phyloP scores from a whole-genome alignment of 2,888 invertebrate species.

The Rhingia rostrata region DNA sequence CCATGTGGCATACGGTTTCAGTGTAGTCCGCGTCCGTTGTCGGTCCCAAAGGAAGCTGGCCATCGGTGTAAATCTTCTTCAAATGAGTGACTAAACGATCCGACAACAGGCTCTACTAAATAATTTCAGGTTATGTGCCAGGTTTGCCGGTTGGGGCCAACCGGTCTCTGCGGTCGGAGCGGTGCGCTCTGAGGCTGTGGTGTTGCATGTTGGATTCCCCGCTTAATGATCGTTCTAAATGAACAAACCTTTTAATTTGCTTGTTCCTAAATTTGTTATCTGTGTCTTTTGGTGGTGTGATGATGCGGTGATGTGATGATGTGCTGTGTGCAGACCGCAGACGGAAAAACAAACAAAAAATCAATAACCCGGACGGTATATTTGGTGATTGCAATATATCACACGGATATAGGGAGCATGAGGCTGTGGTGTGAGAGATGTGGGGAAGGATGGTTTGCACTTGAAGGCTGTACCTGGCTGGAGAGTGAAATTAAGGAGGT shows the following conservation, averaged over 20 bases:
- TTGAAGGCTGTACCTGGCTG: too few relatives aligned
- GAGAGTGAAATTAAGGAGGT: too few relatives aligned
- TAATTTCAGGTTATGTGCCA: conserved; percentile 71
- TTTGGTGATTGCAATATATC: conserved; percentile 54
- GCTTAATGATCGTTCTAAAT: conserved; percentile 76
- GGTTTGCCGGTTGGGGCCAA: conserved; percentile 62
- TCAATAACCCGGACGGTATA: conserved; percentile 42
- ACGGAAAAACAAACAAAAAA: conserved; percentile 26
- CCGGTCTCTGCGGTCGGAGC: conserved; percentile 53
- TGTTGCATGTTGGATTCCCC: conserved; percentile 39
- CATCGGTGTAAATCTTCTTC: conserved; percentile 74
- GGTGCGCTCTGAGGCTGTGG: neutral
- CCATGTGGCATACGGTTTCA: conserved; percentile 62
- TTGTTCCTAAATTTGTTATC: conserved; percentile 77
- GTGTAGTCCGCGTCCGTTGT: neutral
- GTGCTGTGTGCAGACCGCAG: conserved; percentile 4
- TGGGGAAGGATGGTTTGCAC: too few relatives aligned
- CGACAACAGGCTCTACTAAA: conserved; percentile 73
- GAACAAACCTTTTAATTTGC: conserved; percentile 77
- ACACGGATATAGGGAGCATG: neutral
- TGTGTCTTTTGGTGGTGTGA: conserved; percentile 65
- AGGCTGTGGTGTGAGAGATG: too few relatives aligned
- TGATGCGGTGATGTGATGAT: conserved; percentile 46
- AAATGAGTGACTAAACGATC: conserved; percentile 75
- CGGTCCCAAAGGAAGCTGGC: conserved; percentile 68